These are phyloP conservation scores for Aleiodes alternator DNA, from an alignment of 2,888 invertebrate genomes.

Conservation along the genomic window DNA sequence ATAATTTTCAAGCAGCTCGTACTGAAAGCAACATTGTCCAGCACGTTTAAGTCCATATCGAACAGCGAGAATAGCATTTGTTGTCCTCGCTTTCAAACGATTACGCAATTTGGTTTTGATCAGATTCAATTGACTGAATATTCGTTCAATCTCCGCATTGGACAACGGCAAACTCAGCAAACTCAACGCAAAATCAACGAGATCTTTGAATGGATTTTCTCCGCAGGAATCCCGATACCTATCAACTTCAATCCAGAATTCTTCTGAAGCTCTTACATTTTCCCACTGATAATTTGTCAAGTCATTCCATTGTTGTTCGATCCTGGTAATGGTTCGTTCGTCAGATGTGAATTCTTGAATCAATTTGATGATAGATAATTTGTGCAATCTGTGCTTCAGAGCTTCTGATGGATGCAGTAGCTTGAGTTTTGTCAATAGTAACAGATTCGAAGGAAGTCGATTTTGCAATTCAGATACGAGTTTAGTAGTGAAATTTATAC, in stretches of 20 bases:
- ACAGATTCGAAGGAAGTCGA: constrained; percentile 21
- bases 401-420: constrained; percentile 11
- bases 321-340: background rate
- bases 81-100: constrained; percentile 6
- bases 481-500: background rate
- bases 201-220: no score
- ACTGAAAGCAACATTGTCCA: constrained; percentile 3
- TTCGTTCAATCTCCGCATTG: constrained; percentile 49
- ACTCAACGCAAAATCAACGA: no score
- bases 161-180: no score
- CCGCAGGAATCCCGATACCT: no score
- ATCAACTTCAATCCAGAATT: no score
- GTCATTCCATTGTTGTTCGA: constrained; percentile 27
- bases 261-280: constrained; percentile 23
- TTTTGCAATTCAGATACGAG: background rate
- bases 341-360: background rate
- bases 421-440: constrained; percentile 20
- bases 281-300: constrained; percentile 11
- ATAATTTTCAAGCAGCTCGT: background rate
- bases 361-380: constrained; percentile 4
- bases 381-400: background rate
- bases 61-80: constrained; percentile 34
- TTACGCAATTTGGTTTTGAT: constrained; percentile 50
- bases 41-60: constrained; percentile 28
- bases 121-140: constrained; percentile 50